phyloP scores from a whole-genome alignment of 30 jellyfish, hydroid and myxozoan species.

The Aurelia sp. region DNA sequence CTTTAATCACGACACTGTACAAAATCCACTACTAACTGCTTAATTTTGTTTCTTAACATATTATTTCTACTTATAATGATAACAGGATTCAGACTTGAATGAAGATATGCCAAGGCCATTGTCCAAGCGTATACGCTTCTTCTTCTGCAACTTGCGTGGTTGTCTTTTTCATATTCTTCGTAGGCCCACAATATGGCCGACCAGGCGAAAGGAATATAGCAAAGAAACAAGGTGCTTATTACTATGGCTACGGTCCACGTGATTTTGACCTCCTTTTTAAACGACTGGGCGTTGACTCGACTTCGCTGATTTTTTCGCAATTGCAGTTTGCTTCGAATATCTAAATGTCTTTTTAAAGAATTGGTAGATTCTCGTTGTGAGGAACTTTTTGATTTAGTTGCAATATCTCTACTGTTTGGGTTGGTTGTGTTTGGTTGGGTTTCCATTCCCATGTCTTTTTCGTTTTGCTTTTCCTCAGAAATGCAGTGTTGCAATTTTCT shows the following conservation, averaged over 20 bases:
- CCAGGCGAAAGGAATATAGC: conserved; percentile 57
- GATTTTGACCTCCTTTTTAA: conserved; percentile 35
- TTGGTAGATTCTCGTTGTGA: not conserved
- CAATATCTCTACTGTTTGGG: not conserved
- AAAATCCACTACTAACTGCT: not conserved
- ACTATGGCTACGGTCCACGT: conserved; percentile 66
- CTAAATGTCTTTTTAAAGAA: no score
- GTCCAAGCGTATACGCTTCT: conserved; percentile 70
- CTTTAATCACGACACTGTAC: no score
- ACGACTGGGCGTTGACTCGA: not conserved
- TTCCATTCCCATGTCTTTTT: not conserved
- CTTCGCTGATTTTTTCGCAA: not conserved
- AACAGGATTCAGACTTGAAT: conserved; percentile 50
- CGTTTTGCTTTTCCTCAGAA: not conserved
- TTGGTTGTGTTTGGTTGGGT: not conserved
- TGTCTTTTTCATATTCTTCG: conserved; percentile 17
- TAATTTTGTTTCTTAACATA: conserved; percentile 5
- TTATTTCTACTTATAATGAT: conserved; percentile 43
- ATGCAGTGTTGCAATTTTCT: not conserved
- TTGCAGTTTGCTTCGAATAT: not conserved
- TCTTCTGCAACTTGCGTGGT: conserved; percentile 5
- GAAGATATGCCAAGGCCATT: conserved; percentile 38
- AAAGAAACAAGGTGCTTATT: conserved; percentile 23
- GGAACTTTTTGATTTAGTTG: not conserved
- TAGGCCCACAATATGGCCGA: conserved; percentile 56